Base-by-base conservation (phyloP, 2,113 vertebrate species). In the Dendrocopos noguchii region DNA sequence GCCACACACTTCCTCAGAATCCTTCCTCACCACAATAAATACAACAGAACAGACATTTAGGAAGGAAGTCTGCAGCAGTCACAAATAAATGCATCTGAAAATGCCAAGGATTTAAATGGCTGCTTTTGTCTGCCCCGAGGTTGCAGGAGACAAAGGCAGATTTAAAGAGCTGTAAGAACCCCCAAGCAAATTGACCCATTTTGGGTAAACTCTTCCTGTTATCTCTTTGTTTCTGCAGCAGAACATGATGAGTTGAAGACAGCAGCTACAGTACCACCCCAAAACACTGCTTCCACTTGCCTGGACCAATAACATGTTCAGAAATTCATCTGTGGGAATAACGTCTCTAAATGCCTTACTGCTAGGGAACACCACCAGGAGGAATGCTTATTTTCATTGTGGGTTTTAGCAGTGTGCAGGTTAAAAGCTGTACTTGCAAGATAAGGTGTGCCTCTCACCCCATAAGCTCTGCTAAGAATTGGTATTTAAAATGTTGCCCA, bases 381-480 rank as follows among this genome's bases (percentile, higher is more conserved):
- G 36, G 15, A 50, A 24, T 24, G 73, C 83, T 87, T 87, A 33
- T 64, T 83, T 87, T 85, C 28, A 60, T 31, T 61, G 67, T 53
- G 63, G 46, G 20, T 72, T 21, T 66, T 71, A 53, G 60, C 25
- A 47, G 57, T 6, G 1, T 24, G 53, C 60, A 91, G 47, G 75
- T 74, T 82, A 83, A 89, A 94, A 91, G 44, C 77, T 93, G 66
- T 53, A 53, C 33, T 85, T 87, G 25, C 67, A 64, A 76, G 83
- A 92, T 84, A 93, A 91, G 56, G 59, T 47, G 31, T 33, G 44
- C 12, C 59, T 78, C 71, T 80, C 7, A 1, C 56, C 47, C 22
- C 8, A 29, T 74, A 74, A 83, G 22, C 52, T 82, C 15, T 42
- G 31, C 34, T 84, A 74, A 64, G 47, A 87, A 74, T 44, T 82